phyloP scores from a whole-genome alignment of 2,113 vertebrate species.

The Phodopus roborovskii region DNA sequence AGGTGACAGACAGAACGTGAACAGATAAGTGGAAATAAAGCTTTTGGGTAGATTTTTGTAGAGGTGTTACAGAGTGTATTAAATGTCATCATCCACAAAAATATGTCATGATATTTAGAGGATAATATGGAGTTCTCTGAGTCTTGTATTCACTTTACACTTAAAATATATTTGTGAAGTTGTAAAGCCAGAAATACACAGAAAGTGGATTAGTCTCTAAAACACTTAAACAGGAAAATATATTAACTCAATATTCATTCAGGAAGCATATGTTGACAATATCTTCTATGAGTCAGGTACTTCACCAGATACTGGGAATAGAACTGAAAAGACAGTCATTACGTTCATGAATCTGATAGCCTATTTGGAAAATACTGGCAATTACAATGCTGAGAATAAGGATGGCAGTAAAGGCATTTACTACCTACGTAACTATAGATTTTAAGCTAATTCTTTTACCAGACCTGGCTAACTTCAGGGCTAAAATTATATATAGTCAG shows the following conservation, averaged over 20 bases:
- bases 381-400: not conserved
- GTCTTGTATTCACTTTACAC: constrained; percentile 24
- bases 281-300: not conserved
- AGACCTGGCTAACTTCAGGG: not conserved
- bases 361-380: not conserved
- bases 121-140: constrained; percentile 40
- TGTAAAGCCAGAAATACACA: constrained; percentile 53
- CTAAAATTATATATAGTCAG: not conserved
- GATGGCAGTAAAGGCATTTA: not conserved
- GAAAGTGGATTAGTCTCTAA: constrained; percentile 35
- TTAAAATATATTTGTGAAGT: constrained; percentile 44
- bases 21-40: not conserved
- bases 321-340: not conserved
- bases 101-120: constrained; percentile 38
- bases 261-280: constrained; percentile 12
- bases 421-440: not conserved
- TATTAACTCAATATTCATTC: not conserved
- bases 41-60: not conserved
- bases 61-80: constrained; percentile 48
- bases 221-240: not conserved
- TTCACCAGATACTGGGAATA: constrained; percentile 20
- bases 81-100: constrained; percentile 55
- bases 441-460: not conserved
- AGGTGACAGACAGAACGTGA: not conserved
- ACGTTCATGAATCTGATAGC: not conserved